Percentiles rank a stretch among this genome's conserved stretches.
These are phyloP conservation scores for Myanophis thanlyinensis DNA, from an alignment of 2,113 vertebrate species.

Conservation along the genomic window DNA sequence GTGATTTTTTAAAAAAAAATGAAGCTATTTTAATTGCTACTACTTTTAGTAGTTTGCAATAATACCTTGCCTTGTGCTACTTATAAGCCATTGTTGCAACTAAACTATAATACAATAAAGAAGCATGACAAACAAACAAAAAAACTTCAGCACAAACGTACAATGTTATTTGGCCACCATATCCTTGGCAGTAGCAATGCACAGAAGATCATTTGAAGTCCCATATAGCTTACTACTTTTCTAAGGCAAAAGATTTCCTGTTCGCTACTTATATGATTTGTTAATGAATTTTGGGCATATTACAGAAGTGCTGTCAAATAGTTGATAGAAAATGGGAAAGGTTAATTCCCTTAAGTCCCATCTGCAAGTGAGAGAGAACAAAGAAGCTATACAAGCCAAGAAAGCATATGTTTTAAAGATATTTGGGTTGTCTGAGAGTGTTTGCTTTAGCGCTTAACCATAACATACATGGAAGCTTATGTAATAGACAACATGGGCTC, in stretches of 20 bases:
- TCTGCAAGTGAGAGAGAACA: conserved; percentile 41
- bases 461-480: conserved; percentile 2
- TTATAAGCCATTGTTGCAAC: not conserved
- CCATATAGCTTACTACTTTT: not conserved
- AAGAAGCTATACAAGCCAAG: conserved; percentile 26
- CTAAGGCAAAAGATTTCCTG: conserved; percentile 16
- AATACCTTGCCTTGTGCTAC: not conserved
- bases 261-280: not conserved
- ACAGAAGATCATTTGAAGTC: not conserved
- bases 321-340: conserved; percentile 2
- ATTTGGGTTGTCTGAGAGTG: conserved; percentile 46
- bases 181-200: not conserved
- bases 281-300: conserved; percentile 14
- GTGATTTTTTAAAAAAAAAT: not conserved
- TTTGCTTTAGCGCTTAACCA: conserved; percentile 5
- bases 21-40: not conserved
- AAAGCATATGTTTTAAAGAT: conserved; percentile 36
- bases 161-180: not conserved
- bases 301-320: conserved; percentile 35
- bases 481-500: conserved; percentile 1
- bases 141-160: not conserved
- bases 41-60: not conserved
- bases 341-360: conserved; percentile 15
- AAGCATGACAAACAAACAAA: not conserved
- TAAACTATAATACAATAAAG: not conserved